Evolutionary conservation across 2,113 vertebrate genomes (phyloP), one percentile per base, ranked within the genome.

Genomic region (Gobius niger): DNA sequence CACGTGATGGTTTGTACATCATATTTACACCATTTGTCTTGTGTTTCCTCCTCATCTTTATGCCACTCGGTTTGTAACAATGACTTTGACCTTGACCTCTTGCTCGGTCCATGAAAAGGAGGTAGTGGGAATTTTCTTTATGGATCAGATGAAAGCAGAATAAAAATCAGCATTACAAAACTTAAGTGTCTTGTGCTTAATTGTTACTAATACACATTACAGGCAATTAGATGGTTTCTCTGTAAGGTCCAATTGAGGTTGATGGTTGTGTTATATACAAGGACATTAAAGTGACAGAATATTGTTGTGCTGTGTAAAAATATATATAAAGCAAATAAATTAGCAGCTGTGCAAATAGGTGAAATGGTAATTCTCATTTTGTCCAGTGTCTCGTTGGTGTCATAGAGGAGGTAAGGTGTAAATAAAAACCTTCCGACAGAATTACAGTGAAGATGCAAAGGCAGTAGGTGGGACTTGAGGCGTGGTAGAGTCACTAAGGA

Each of bases 1-100:
- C 89, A 85, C 86, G 41, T 70, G 51, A 81, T 73, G 79, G 72
- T 82, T 79, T 80, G 64, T 82, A 85, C 85, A 87, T 63, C 70
- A 76, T 80, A 72, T 83, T 65, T 85, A 89, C 89, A 87, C 61
- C 54, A 50, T 64, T 59, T 53, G 67, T 42, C 8, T 5, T 40
- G 16, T 53, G 67, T 72, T 75, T 73, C 19, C 34, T 40, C 12
- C 44, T 2, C 2, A 44, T 49, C 64, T 51, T 46, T 71, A 77
- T 81, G 70, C 61, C 70, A 70, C 54, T 67, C n/a, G 73, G 40
- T 64, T 52, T 47, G 44, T 61, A 49, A 34, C 54, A 63, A 9
- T n/a, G n/a, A 47, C 34, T 46, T 24, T 80, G 64, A 72, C 46
- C 46, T 47, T 34, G 57, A 47, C 47, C 16, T 47, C 12, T 2